A percentile compares a stretch with the other conserved stretches of the same genome.
Conservation (phyloP, 2,797 vertebrate species). For the Holocentrus rufus region DNA sequence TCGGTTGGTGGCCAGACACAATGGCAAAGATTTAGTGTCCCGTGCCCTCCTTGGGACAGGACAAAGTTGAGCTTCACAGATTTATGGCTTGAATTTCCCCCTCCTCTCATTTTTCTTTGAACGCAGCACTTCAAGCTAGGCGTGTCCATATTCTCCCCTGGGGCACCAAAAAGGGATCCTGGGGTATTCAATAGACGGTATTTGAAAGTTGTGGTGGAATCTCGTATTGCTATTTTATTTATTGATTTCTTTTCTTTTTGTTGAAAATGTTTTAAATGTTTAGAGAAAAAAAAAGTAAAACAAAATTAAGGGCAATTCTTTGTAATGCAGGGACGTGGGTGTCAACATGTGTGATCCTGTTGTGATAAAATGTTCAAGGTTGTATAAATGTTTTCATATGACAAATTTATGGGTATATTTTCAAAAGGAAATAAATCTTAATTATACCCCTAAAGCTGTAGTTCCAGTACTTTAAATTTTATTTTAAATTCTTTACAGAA, state of each 20-base stretch:
- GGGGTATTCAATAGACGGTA: constrained; percentile 70
- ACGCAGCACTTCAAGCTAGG: constrained; percentile 61
- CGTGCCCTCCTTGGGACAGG: constrained; percentile 59
- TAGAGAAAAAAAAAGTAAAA: constrained; percentile 45
- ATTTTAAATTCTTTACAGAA: neutral
- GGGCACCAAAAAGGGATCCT: constrained; percentile 45
- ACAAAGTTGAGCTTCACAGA: constrained; percentile 72
- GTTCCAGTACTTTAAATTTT: constrained; percentile 39
- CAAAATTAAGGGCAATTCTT: constrained; percentile 78
- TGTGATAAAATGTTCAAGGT: constrained; percentile 85
- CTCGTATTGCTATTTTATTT: constrained; percentile 68
- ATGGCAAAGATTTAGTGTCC: constrained; percentile 72
- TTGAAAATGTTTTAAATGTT: constrained; percentile 79
- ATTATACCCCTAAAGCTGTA: constrained; percentile 74
- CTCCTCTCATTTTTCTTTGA: constrained; percentile 64
- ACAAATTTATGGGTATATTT: constrained; percentile 88
- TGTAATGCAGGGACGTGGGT: constrained; percentile 80
- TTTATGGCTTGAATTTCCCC: constrained; percentile 67
- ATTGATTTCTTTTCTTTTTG: constrained; percentile 45
- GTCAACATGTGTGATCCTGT: constrained; percentile 81
- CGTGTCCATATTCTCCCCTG: constrained; percentile 54
- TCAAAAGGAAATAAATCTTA: constrained; percentile 86
- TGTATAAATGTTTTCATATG: constrained; percentile 87
- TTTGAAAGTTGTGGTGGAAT: constrained; percentile 75
- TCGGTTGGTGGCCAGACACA: constrained; percentile 56